Conservation (phyloP, 2,113 vertebrate species). For the Hypocryptadius cinnamomeus region DNA sequence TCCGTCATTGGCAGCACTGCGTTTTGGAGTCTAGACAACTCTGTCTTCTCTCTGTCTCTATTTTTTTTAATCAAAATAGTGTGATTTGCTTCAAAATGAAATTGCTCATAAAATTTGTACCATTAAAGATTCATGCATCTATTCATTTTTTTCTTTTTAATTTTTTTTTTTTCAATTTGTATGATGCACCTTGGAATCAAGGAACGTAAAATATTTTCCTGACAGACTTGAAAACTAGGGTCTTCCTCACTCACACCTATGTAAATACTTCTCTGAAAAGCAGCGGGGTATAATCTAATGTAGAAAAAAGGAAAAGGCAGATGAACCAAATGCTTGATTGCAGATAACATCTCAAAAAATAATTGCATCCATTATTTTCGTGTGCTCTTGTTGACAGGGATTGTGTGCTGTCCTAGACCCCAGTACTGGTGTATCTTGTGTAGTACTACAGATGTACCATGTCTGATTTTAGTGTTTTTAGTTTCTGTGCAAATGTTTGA, state of each 20-base stretch:
- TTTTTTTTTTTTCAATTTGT: background rate
- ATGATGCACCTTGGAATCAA: slow-evolving; percentile 59
- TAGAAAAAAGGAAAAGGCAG: slow-evolving; percentile 47
- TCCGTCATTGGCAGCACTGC: background rate
- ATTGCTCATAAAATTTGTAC: background rate
- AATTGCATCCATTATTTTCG: slow-evolving; percentile 27
- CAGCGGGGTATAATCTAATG: slow-evolving; percentile 35
- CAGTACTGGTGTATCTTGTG: slow-evolving; percentile 77
- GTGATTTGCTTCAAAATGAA: slow-evolving; percentile 23
- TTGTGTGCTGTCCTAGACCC: slow-evolving; percentile 75
- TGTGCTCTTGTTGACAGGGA: slow-evolving; percentile 75
- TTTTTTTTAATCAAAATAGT: background rate
- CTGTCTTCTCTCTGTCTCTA: background rate
- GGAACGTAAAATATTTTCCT: slow-evolving; percentile 68
- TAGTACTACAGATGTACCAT: slow-evolving; percentile 71
- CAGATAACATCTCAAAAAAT: slow-evolving; percentile 57
- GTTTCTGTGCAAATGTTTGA: slow-evolving; percentile 73
- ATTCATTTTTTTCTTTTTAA: background rate
- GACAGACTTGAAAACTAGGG: slow-evolving; percentile 76
- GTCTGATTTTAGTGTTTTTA: slow-evolving; percentile 66
- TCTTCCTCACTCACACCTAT: slow-evolving; percentile 66
- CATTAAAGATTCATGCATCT: slow-evolving; percentile 17
- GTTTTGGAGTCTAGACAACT: slow-evolving; percentile 2
- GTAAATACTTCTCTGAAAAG: slow-evolving; percentile 69
- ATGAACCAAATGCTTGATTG: slow-evolving; percentile 58